Evolutionary conservation across 2,888 invertebrate species (phyloP).

Genomic region (Mesoligia furuncula): DNA sequence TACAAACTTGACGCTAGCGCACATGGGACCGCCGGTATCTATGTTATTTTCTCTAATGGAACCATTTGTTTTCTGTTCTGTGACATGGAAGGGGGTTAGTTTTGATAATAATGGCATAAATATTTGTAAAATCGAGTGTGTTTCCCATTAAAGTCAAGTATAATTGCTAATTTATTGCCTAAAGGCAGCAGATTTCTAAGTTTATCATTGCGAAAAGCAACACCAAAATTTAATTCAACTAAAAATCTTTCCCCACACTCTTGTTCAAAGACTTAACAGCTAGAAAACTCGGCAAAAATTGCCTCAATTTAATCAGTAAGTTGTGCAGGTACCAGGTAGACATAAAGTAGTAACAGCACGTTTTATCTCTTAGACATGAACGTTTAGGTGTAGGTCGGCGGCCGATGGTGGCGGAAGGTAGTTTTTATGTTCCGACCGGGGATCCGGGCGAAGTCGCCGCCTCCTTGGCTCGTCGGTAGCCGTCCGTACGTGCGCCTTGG

Average conservation of each 20-base stretch:
- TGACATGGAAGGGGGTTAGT: constrained; percentile 73
- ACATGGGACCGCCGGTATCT: constrained; percentile 80
- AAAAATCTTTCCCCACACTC: constrained; percentile 10
- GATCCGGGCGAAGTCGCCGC: constrained; percentile 45
- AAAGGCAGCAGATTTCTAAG: neutral
- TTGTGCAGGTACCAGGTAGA: constrained; percentile 58
- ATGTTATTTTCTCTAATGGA: constrained; percentile 82
- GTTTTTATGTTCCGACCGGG: constrained; percentile 76
- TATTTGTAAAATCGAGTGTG: constrained; percentile 32
- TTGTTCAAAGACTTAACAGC: constrained; percentile 9
- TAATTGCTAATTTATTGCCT: neutral
- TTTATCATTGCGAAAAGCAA: neutral
- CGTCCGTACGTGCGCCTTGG: constrained; percentile 70
- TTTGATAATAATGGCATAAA: constrained; percentile 55
- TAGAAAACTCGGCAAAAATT: constrained; percentile 37
- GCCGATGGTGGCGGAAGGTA: constrained; percentile 75
- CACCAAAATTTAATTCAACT: neutral
- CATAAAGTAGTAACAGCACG: constrained; percentile 63
- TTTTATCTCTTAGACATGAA: constrained; percentile 67
- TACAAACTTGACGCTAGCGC: constrained; percentile 84
- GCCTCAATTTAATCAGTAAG: constrained; percentile 62
- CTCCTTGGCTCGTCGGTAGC: constrained; percentile 40
- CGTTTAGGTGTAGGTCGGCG: constrained; percentile 64
- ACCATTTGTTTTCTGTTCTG: constrained; percentile 77
- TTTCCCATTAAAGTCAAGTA: neutral